Base-by-base conservation (phyloP, 2,888 invertebrate genomes). In the Drosophila fungiperda region DNA sequence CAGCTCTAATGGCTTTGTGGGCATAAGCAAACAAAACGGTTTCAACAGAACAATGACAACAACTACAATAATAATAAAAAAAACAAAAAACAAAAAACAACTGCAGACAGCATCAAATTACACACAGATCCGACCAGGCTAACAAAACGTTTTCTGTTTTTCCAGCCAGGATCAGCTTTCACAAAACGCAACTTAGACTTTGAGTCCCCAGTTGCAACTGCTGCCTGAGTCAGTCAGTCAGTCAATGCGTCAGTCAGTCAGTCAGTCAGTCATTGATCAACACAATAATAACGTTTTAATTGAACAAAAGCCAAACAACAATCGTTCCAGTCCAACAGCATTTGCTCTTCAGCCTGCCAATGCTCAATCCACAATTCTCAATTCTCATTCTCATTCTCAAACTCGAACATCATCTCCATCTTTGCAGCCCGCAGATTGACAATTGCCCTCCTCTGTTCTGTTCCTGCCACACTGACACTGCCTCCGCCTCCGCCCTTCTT, bases 201-300 rank as follows among this genome's bases (percentile, higher is more conserved):
- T 62, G 87, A 84, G 90, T 86, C 86, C 90, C 85, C 86, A 84
- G 78, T 90, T 53, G 83, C 33, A 62, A 64, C 20, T 45, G 45
- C 45, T 45, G 23, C 15, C 45, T 23, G 45, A 45, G 45, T 52
- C 35, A n/a, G 57, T 80, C 68, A 54, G 70, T 78, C 71, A 63
- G n/a, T 73, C 49, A 45, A 65, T 54, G 62, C 57, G 49, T 68
- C 52, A 42, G 23, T 69, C 50, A 40, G 68, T 54, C 68, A 57
- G 42, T 62, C 33, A 63, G 78, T 78, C 59, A 65, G 67, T 76
- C 80, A 65, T 17, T 69, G 67, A 45, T 52, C 49, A 70, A 87
- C 71, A 90, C 89, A 84, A 86, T 90, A 88, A 90, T 87, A 88
- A 87, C 87, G 76, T 88, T 90, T 91, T 88, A 91, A 88, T 88